A percentile compares a stretch with the other conserved stretches of the same genome.
phyloP scores from a whole-genome alignment of 2,888 invertebrate species.

The Thysanoteuthis rhombus region DNA sequence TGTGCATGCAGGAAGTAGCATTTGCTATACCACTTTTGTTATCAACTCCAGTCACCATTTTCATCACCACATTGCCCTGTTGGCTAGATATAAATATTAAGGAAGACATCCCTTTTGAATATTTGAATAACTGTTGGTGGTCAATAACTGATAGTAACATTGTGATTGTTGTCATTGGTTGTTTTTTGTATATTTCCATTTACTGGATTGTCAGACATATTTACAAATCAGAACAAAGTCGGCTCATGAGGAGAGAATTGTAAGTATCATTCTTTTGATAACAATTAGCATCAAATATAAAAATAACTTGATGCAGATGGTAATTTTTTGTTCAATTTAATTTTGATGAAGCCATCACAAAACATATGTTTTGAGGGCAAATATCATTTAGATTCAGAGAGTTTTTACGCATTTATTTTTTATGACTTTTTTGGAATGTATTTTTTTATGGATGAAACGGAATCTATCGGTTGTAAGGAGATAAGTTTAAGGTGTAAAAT shows the following conservation, averaged over 20 bases:
- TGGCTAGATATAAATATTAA: background rate
- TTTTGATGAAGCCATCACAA: too few species aligned
- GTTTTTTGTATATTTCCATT: slow-evolving; percentile 55
- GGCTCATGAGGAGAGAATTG: slow-evolving; percentile 60
- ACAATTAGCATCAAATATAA: too few species aligned
- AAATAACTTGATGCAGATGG: too few species aligned
- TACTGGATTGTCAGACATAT: slow-evolving; percentile 62
- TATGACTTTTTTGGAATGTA: too few species aligned
- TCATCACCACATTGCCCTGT: background rate
- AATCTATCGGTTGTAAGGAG: too few species aligned
- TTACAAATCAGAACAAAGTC: slow-evolving; percentile 57
- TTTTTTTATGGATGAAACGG: too few species aligned
- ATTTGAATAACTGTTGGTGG: background rate
- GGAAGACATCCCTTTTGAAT: background rate
- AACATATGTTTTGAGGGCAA: too few species aligned
- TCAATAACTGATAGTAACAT: background rate
- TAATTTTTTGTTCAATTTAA: too few species aligned
- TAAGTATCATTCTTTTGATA: slow-evolving; percentile 35
- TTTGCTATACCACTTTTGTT: slow-evolving; percentile 67
- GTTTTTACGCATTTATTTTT: too few species aligned
- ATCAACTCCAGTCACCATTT: slow-evolving; percentile 62
- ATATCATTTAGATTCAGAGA: too few species aligned
- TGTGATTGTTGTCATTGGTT: slow-evolving; percentile 36
- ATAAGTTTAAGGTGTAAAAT: too few species aligned
- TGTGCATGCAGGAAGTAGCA: slow-evolving; percentile 68